Evolutionary conservation across 2,888 invertebrate species (phyloP).

Genomic region (Eupithecia tripunctaria): DNA sequence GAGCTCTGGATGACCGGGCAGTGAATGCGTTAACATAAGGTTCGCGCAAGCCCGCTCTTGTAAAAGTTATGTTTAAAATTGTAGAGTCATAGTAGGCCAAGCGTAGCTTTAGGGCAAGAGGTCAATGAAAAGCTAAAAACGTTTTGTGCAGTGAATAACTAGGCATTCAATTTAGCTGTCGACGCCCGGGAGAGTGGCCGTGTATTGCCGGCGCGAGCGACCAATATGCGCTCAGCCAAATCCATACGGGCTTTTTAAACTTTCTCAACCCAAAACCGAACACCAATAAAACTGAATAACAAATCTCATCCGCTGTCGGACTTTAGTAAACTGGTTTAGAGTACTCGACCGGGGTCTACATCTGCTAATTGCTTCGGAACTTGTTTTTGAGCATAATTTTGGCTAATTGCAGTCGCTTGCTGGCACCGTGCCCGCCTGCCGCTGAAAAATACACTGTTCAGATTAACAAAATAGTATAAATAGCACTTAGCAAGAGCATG

Average conservation of each 20-base stretch:
- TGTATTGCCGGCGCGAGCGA: constrained; percentile 11
- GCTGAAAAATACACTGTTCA: constrained; percentile 60
- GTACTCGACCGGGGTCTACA: constrained; percentile 67
- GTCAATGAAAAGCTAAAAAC: constrained; percentile 3
- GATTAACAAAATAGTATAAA: constrained; percentile 42
- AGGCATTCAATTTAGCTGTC: constrained; percentile 19
- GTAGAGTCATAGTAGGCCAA: not conserved
- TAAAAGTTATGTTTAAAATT: not conserved
- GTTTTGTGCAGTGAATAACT: constrained; percentile 4
- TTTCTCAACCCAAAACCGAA: constrained; percentile 32
- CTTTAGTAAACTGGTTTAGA: constrained; percentile 65
- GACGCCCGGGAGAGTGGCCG: constrained; percentile 12
- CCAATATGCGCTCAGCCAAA: constrained; percentile 26
- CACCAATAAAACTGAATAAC: constrained; percentile 55
- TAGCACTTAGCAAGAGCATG: constrained; percentile 27
- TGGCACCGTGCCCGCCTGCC: constrained; percentile 68
- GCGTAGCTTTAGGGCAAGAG: not conserved
- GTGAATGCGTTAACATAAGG: no score
- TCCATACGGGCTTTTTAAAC: constrained; percentile 34
- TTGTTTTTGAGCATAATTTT: constrained; percentile 82
- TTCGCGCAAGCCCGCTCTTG: no score
- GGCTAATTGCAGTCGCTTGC: constrained; percentile 78
- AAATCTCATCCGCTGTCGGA: constrained; percentile 59
- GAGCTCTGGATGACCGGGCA: no score
- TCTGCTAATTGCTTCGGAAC: constrained; percentile 80